phyloP scores from a whole-genome alignment of 2,888 invertebrate species.

The Limnephilus marmoratus region DNA sequence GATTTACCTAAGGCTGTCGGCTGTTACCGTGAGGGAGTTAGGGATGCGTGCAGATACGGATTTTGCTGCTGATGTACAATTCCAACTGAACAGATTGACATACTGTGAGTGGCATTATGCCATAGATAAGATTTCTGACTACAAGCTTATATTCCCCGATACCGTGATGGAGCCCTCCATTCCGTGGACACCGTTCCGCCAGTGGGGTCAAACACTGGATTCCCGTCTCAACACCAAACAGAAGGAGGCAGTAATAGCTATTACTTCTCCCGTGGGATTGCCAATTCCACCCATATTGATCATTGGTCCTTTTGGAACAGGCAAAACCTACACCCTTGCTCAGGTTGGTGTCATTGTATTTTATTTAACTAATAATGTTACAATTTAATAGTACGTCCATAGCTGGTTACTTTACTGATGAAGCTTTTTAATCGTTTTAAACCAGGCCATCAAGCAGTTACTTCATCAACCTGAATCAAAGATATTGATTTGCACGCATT shows the following conservation, averaged over 20 bases:
- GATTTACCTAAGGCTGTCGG: slow-evolving; percentile 85
- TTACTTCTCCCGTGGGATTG: slow-evolving; percentile 81
- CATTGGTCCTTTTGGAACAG: slow-evolving; percentile 91
- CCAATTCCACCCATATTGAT: slow-evolving; percentile 84
- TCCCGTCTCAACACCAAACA: slow-evolving; percentile 85
- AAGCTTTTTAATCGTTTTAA: slow-evolving; percentile 57
- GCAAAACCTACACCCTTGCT: slow-evolving; percentile 90
- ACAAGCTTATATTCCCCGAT: slow-evolving; percentile 85
- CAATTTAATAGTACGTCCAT: not conserved
- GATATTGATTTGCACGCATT: slow-evolving; percentile 90
- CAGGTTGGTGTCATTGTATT: slow-evolving; percentile 69
- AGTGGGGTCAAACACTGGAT: slow-evolving; percentile 82
- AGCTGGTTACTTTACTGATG: not conserved
- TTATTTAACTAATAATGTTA: not conserved
- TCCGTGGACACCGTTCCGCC: slow-evolving; percentile 83
- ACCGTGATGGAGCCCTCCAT: slow-evolving; percentile 80
- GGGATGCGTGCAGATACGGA: slow-evolving; percentile 80
- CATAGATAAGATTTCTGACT: slow-evolving; percentile 85
- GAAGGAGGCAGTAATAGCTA: slow-evolving; percentile 86
- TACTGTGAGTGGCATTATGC: slow-evolving; percentile 92
- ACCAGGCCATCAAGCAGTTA: slow-evolving; percentile 82
- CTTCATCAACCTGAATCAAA: slow-evolving; percentile 80
- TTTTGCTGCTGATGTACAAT: slow-evolving; percentile 85
- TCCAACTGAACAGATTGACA: slow-evolving; percentile 87
- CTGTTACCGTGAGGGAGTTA: slow-evolving; percentile 81